These are phyloP conservation scores for Phymastichus coffea DNA, from an alignment of 1,140 invertebrate species.

Conservation along the genomic window DNA sequence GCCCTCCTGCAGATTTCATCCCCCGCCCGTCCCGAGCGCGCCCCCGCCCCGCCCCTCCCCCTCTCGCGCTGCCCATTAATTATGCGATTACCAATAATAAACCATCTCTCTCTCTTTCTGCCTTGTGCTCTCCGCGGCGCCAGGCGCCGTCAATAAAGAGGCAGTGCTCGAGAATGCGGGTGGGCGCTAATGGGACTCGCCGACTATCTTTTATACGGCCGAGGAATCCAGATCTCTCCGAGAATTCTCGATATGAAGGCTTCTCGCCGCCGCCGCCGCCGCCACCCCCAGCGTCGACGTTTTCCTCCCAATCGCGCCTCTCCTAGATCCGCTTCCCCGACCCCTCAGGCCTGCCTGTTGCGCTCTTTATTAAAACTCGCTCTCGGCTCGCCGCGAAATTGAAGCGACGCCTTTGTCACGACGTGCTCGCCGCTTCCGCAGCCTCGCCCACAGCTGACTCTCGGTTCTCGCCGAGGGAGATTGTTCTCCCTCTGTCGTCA, in stretches of 20 bases:
- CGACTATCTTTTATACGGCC: conserved; percentile 31
- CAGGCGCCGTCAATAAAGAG: no score
- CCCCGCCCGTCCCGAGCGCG: neutral
- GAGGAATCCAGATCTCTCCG: conserved; percentile 43
- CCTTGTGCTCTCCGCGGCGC: no score
- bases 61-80: conserved; percentile 1
- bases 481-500: no score
- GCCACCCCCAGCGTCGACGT: conserved; percentile 34
- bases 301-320: no score
- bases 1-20: conserved; percentile 7
- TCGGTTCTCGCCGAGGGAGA: neutral
- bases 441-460: neutral
- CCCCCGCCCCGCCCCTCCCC: neutral
- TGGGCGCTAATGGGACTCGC: conserved; percentile 38
- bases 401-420: conserved; percentile 32
- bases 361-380: neutral
- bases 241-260: conserved; percentile 54
- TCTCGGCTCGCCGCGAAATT: conserved; percentile 26
- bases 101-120: no score
- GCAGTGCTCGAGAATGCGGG: neutral
- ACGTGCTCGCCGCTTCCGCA: no score
- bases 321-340: no score
- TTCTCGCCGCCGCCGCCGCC: conserved; percentile 32
- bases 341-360: neutral
- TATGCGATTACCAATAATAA: no score